phyloP scores from a whole-genome alignment of 2,888 invertebrate genomes.

The Melieria omissa region DNA sequence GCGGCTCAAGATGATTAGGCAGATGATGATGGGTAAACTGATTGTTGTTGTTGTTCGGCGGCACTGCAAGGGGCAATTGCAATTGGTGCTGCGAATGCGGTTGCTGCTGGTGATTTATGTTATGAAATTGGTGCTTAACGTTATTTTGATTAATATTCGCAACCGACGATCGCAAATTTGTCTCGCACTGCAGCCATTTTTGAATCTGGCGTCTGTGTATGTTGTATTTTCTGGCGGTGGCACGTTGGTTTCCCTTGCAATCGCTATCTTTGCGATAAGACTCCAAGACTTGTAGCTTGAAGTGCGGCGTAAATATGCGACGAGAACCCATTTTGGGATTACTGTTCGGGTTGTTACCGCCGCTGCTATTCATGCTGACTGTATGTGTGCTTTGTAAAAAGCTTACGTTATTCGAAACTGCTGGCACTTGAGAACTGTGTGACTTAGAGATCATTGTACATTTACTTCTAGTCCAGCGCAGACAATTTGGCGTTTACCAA shows the following conservation, averaged over 20 bases:
- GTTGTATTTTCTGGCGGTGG: constrained; percentile 89
- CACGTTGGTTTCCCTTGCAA: constrained; percentile 89
- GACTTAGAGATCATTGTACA: constrained; percentile 35
- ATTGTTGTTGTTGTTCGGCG: constrained; percentile 38
- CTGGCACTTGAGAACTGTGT: constrained; percentile 46
- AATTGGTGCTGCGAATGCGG: constrained; percentile 47
- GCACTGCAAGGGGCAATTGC: constrained; percentile 41
- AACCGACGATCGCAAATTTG: constrained; percentile 80
- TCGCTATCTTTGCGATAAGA: constrained; percentile 87
- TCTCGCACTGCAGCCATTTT: constrained; percentile 90
- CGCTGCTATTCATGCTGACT: constrained; percentile 26
- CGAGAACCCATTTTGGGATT: constrained; percentile 78
- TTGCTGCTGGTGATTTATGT: constrained; percentile 50
- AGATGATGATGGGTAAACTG: constrained; percentile 37
- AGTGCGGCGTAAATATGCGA: constrained; percentile 88
- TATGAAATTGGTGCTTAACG: constrained; percentile 61
- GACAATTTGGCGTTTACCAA: constrained; percentile 21
- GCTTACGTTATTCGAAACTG: constrained; percentile 31
- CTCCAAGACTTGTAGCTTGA: constrained; percentile 88
- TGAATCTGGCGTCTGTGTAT: constrained; percentile 91
- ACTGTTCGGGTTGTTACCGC: constrained; percentile 42
- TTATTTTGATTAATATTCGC: constrained; percentile 67
- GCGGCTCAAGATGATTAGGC: constrained; percentile 24
- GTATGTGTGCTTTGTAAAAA: constrained; percentile 34
- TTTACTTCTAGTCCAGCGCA: constrained; percentile 14